phyloP scores from a whole-genome alignment of 2,797 vertebrate genomes.

The Fratercula arctica region DNA sequence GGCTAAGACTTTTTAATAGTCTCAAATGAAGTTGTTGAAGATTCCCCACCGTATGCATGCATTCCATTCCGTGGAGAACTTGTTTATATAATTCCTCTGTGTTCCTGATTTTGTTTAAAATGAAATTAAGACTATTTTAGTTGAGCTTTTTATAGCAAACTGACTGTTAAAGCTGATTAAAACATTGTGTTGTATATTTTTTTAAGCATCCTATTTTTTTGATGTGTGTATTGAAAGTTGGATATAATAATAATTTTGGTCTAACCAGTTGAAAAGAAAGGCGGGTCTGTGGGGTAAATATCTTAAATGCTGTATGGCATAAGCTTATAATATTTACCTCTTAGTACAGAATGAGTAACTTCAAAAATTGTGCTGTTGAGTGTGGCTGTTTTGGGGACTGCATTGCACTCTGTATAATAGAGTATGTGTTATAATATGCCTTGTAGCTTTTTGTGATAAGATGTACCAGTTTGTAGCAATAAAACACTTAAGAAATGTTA shows the following conservation, averaged over 20 bases:
- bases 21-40: conserved; percentile 45
- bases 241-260: conserved; percentile 62
- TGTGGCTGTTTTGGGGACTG: conserved; percentile 69
- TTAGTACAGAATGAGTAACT: conserved; percentile 58
- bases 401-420: conserved; percentile 73
- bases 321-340: conserved; percentile 61
- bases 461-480: conserved; percentile 80
- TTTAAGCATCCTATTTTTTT: conserved; percentile 77
- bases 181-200: conserved; percentile 78
- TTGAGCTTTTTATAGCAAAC: conserved; percentile 79
- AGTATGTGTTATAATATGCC: conserved; percentile 70
- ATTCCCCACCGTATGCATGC: conserved; percentile 73
- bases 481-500: conserved; percentile 67
- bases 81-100: conserved; percentile 76
- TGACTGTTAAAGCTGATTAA: conserved; percentile 70
- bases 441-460: conserved; percentile 75
- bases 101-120: conserved; percentile 75
- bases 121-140: conserved; percentile 73
- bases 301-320: conserved; percentile 38
- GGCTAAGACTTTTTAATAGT: conserved; percentile 67
- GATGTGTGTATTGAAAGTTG: conserved; percentile 70
- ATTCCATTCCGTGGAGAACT: conserved; percentile 72
- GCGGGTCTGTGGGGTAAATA: conserved; percentile 62
- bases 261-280: conserved; percentile 69
- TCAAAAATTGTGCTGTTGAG: conserved; percentile 69